Conservation (phyloP, 2,888 invertebrate genomes). For the Caenorhabditis virilis region DNA sequence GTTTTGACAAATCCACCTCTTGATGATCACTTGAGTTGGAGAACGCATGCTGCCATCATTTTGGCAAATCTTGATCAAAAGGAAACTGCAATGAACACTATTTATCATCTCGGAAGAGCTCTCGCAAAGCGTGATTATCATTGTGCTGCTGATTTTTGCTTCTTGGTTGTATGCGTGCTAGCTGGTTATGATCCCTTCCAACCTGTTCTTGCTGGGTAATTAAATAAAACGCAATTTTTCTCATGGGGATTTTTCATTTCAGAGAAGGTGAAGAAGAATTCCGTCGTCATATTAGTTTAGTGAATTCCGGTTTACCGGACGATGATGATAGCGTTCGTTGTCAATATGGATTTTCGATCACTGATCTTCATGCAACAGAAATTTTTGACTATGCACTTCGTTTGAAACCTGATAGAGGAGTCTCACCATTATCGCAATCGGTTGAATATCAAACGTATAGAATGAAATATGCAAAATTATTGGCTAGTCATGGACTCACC, state of each 20-base stretch:
- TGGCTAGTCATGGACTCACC: conserved; percentile 52
- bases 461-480: conserved; percentile 55
- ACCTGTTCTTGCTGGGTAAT: conserved; percentile 27
- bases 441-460: conserved; percentile 45
- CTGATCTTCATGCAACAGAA: conserved; percentile 63
- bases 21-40: conserved; percentile 81
- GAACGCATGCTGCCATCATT: conserved; percentile 93
- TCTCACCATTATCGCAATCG: conserved; percentile 39
- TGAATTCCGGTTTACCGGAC: conserved; percentile 65
- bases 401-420: conserved; percentile 34
- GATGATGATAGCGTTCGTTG: conserved; percentile 37
- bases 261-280: conserved; percentile 40
- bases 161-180: conserved; percentile 79
- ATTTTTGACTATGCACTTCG: conserved; percentile 58
- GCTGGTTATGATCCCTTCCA: conserved; percentile 49
- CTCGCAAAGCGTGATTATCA: conserved; percentile 77
- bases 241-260: conserved; percentile 7
- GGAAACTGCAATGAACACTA: conserved; percentile 53
- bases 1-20: conserved; percentile 56
- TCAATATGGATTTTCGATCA: conserved; percentile 44
- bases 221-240: not conserved
- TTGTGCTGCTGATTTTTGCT: conserved; percentile 93
- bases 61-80: conserved; percentile 72
- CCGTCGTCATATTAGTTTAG: conserved; percentile 57
- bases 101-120: conserved; percentile 59